These are phyloP conservation scores for Dryobota labecula DNA, from an alignment of 2,888 invertebrate species.

Conservation along the genomic window DNA sequence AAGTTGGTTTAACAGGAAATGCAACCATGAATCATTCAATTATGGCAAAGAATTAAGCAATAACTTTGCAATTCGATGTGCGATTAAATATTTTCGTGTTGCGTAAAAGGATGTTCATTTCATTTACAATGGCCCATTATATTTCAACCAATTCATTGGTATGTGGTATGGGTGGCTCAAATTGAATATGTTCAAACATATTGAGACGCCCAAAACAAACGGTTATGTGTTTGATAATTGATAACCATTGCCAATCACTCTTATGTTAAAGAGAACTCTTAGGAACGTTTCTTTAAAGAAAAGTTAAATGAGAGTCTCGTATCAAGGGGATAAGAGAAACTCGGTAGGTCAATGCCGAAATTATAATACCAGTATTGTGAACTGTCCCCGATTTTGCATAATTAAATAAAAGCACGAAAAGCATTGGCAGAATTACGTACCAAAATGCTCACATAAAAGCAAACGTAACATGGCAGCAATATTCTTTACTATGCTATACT, in stretches of 20 bases:
- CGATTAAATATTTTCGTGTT: constrained; percentile 54
- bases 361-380: constrained; percentile 37
- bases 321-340: background rate
- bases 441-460: constrained; percentile 71
- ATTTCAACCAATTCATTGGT: constrained; percentile 47
- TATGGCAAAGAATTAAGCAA: constrained; percentile 49
- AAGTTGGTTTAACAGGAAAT: constrained; percentile 36
- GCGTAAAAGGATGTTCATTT: constrained; percentile 48
- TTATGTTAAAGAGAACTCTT: too few relatives aligned
- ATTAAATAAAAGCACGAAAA: constrained; percentile 82
- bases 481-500: constrained; percentile 52
- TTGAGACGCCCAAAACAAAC: constrained; percentile 39
- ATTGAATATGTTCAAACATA: constrained; percentile 19
- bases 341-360: background rate
- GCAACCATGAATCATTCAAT: constrained; percentile 51
- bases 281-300: background rate
- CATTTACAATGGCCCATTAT: constrained; percentile 54
- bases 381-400: constrained; percentile 71
- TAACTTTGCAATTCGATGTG: constrained; percentile 41
- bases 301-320: background rate
- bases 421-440: constrained; percentile 73
- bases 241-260: background rate
- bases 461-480: constrained; percentile 54
- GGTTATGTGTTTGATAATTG: constrained; percentile 1
- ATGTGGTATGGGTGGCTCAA: constrained; percentile 16